Evolutionary conservation across 2,113 vertebrate genomes (phyloP).

Genomic region (Erpornis zantholeuca): DNA sequence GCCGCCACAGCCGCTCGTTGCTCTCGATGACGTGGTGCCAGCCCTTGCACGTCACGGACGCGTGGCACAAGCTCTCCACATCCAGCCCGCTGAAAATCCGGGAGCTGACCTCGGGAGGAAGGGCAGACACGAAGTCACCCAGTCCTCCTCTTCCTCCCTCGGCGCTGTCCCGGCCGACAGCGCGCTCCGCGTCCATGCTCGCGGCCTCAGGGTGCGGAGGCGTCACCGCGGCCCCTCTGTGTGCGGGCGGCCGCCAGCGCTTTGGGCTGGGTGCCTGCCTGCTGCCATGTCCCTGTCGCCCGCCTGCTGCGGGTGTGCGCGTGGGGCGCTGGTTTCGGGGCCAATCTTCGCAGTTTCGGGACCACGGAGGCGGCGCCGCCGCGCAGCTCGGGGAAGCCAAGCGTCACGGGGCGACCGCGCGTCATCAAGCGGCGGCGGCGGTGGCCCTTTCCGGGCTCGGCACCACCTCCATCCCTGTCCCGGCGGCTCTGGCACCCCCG

Average conservation of each 20-base stretch:
- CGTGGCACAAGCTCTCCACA: conserved; percentile 76
- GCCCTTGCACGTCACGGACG: conserved; percentile 74
- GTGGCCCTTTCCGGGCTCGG: background rate
- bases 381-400: fast-evolving
- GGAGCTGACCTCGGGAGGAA: conserved; percentile 81
- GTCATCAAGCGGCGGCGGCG: background rate
- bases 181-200: background rate
- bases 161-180: background rate
- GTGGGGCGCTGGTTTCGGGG: background rate
- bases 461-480: background rate
- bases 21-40: conserved; percentile 79
- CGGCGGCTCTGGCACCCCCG: background rate
- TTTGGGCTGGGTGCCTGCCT: fast-evolving
- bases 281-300: background rate
- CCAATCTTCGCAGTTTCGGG: background rate
- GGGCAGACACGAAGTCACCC: conserved; percentile 68
- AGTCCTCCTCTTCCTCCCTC: background rate
- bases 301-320: background rate
- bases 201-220: background rate
- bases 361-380: background rate
- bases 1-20: conserved; percentile 80
- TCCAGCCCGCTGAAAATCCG: conserved; percentile 83
- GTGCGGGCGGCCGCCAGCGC: background rate
- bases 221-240: background rate
- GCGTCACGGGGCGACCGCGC: fast-evolving